phyloP scores from a whole-genome alignment of 2,888 invertebrate genomes.

The Abrostola tripartita region DNA sequence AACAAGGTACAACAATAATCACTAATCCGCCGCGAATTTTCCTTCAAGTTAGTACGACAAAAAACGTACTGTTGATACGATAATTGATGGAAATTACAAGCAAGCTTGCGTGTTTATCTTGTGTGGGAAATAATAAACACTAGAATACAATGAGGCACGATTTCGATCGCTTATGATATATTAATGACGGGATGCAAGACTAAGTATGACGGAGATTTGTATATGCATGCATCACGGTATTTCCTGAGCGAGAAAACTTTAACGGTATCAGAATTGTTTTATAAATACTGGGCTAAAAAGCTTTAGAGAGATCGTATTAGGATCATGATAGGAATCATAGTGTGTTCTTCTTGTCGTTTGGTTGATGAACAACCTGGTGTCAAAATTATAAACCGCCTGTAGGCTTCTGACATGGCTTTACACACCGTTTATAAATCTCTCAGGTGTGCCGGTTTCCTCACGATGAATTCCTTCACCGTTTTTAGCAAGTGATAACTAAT shows the following conservation, averaged over 20 bases:
- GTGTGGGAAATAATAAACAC: slow-evolving; percentile 46
- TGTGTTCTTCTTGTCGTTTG: no score
- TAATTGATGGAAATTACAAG: slow-evolving; percentile 41
- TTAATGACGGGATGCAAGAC: slow-evolving; percentile 26
- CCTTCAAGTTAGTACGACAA: slow-evolving; percentile 14
- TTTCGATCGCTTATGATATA: slow-evolving; percentile 39
- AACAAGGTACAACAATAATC: no score
- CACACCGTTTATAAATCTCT: no score
- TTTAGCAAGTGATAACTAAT: no score
- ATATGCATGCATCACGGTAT: slow-evolving; percentile 28
- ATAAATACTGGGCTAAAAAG: slow-evolving; percentile 9
- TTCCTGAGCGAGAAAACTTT: slow-evolving; percentile 17
- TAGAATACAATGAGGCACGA: slow-evolving; percentile 40
- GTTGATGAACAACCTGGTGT: no score
- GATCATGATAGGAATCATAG: no score
- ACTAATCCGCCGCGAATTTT: background rate
- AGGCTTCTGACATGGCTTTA: no score
- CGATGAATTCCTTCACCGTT: no score
- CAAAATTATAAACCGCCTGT: no score
- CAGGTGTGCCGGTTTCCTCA: no score
- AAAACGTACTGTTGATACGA: slow-evolving; percentile 29
- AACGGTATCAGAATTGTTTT: slow-evolving; percentile 23
- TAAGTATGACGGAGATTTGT: slow-evolving; percentile 25
- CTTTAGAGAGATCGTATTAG: no score
- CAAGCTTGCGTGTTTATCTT: slow-evolving; percentile 36